Percentiles rank a stretch among this genome's conserved stretches.
Evolutionary conservation across 2,888 invertebrate genomes (phyloP).

Genomic region (Tetragonula carbonaria): DNA sequence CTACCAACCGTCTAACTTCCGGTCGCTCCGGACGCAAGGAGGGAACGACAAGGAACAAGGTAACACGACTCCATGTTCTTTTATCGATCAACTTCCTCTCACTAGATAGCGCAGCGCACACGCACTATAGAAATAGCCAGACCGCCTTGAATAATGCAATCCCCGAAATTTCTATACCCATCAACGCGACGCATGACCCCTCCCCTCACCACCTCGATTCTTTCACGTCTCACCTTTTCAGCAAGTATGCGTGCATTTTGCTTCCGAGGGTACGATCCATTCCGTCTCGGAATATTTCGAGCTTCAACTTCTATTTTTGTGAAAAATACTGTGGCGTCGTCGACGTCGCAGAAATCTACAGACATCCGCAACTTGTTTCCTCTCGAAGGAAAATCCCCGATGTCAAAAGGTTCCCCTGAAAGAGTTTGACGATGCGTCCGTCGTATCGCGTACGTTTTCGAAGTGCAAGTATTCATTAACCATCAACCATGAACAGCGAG

Average conservation of each 20-base stretch:
- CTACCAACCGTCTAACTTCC: constrained; percentile 61
- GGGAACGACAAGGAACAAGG: constrained; percentile 43
- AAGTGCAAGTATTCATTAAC: neutral
- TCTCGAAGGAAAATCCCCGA: neutral
- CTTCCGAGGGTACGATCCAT: too few relatives aligned
- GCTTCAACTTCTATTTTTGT: neutral
- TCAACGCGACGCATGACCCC: constrained; percentile 23
- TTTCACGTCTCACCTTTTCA: neutral
- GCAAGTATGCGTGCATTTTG: neutral
- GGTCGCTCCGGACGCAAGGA: constrained; percentile 38
- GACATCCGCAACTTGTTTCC: neutral
- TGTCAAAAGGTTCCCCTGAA: too few relatives aligned
- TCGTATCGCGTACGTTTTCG: too few relatives aligned
- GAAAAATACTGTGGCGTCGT: neutral
- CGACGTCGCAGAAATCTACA: neutral
- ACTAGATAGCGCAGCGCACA: constrained; percentile 30
- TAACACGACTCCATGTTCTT: constrained; percentile 57
- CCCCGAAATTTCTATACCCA: constrained; percentile 20
- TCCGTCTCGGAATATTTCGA: neutral
- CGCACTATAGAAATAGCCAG: constrained; percentile 50
- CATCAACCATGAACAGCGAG: neutral
- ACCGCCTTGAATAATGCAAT: constrained; percentile 28
- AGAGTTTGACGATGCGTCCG: too few relatives aligned
- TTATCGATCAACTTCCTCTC: constrained; percentile 51
- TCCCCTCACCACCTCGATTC: neutral